A percentile compares a stretch with the other conserved stretches of the same genome.
Conservation (phyloP, 2,888 invertebrate genomes). For the Drosophila monieri region DNA sequence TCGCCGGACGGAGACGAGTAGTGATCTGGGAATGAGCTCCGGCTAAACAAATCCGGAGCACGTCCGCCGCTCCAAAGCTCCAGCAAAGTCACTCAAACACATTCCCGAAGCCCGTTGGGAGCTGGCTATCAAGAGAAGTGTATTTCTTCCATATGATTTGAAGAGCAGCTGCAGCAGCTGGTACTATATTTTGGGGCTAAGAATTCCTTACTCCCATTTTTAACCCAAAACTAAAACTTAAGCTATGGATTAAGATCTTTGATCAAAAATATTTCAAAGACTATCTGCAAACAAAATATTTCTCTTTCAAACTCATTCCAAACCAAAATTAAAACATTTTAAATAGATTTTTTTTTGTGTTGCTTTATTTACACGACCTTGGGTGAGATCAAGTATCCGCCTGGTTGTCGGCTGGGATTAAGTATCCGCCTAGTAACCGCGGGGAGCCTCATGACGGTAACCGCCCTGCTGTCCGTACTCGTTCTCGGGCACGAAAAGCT, state of each 20-base stretch:
- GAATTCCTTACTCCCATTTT: background rate
- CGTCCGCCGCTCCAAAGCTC: conserved; percentile 18
- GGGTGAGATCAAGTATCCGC: conserved; percentile 30
- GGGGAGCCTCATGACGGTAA: conserved; percentile 26
- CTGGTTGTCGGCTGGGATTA: conserved; percentile 27
- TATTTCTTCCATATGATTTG: background rate
- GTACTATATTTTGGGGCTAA: background rate
- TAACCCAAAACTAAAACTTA: background rate
- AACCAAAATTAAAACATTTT: background rate
- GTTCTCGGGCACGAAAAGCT: conserved; percentile 67
- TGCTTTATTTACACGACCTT: conserved; percentile 29
- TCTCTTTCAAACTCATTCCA: background rate
- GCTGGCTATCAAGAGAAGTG: conserved; percentile 31
- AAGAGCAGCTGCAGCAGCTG: conserved; percentile 45
- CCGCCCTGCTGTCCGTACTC: conserved; percentile 45
- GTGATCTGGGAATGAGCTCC: conserved; percentile 20
- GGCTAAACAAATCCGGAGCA: conserved; percentile 38
- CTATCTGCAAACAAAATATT: background rate
- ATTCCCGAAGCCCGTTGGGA: conserved; percentile 31
- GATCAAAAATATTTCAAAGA: background rate
- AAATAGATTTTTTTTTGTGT: conserved; percentile 9
- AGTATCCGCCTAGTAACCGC: conserved; percentile 28
- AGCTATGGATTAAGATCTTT: background rate
- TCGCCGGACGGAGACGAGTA: conserved; percentile 5
- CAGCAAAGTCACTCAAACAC: conserved; percentile 28